Evolutionary conservation across 2,888 invertebrate species (phyloP).

Genomic region (Nomada hirtipes): DNA sequence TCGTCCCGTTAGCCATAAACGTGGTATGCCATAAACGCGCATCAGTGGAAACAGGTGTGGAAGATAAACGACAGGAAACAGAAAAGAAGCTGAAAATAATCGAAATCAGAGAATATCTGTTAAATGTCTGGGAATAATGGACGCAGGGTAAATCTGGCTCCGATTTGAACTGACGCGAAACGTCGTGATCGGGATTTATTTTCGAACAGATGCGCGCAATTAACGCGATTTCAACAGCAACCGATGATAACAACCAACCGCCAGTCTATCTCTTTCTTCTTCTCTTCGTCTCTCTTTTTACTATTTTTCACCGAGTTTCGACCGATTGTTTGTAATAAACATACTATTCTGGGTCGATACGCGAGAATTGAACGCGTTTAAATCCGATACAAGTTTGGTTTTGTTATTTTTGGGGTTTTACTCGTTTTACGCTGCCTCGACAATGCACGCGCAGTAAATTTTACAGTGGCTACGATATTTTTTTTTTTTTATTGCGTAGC

Average conservation of each 20-base stretch:
- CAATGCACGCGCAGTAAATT: not conserved
- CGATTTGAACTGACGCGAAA: slow-evolving; percentile 32
- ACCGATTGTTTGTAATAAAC: slow-evolving; percentile 51
- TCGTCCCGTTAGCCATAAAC: too few species aligned
- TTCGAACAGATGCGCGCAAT: slow-evolving; percentile 60
- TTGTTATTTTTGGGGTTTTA: slow-evolving; percentile 17
- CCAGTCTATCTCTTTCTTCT: slow-evolving; percentile 43
- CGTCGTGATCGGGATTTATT: slow-evolving; percentile 56
- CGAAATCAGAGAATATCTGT: slow-evolving; percentile 19
- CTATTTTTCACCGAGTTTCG: not conserved
- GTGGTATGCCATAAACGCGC: too few species aligned
- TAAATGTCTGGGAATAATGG: slow-evolving; percentile 56
- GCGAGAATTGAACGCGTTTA: slow-evolving; percentile 62
- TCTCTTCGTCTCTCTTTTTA: not conserved
- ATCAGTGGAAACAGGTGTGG: too few species aligned
- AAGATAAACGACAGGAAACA: not conserved
- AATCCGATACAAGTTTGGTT: slow-evolving; percentile 33
- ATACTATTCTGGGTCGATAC: slow-evolving; percentile 37
- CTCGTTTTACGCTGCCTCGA: not conserved
- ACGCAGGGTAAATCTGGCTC: slow-evolving; percentile 8
- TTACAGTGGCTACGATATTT: not conserved
- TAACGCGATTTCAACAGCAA: slow-evolving; percentile 60
- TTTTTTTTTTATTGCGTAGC: not conserved
- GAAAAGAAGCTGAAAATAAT: slow-evolving; percentile 37
- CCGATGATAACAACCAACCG: slow-evolving; percentile 49